These are phyloP conservation scores for Mus pahari DNA, from an alignment of 2,113 vertebrate genomes.

Conservation along the genomic window DNA sequence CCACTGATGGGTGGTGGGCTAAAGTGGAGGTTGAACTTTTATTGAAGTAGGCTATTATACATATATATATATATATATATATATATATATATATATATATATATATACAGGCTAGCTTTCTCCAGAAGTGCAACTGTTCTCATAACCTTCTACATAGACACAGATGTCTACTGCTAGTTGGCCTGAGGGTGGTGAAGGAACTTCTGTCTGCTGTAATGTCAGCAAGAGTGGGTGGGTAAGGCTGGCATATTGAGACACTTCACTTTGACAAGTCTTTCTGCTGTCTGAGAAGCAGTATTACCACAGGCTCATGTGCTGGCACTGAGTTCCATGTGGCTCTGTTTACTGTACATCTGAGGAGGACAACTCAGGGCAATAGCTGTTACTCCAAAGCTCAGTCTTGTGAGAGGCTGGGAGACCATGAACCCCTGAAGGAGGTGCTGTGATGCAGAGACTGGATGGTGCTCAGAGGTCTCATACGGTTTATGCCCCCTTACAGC, in stretches of 20 bases:
- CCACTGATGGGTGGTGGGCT: too few species aligned
- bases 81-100: too few species aligned
- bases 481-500: background rate
- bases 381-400: background rate
- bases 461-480: background rate
- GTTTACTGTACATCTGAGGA: background rate
- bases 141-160: background rate
- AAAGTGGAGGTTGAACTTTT: too few species aligned
- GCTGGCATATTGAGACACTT: accelerated
- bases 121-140: constrained; percentile 48
- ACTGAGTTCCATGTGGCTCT: background rate
- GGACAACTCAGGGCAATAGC: background rate
- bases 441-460: background rate
- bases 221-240: background rate
- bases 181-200: background rate
- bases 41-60: too few species aligned
- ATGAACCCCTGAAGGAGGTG: background rate
- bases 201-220: background rate
- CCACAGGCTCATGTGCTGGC: background rate
- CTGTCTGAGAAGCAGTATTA: background rate
- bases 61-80: too few species aligned
- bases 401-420: background rate
- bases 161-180: constrained; percentile 34
- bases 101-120: background rate
- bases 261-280: background rate